Evolutionary conservation across 2,888 invertebrate genomes (phyloP).

Genomic region (Diabrotica balteata): DNA sequence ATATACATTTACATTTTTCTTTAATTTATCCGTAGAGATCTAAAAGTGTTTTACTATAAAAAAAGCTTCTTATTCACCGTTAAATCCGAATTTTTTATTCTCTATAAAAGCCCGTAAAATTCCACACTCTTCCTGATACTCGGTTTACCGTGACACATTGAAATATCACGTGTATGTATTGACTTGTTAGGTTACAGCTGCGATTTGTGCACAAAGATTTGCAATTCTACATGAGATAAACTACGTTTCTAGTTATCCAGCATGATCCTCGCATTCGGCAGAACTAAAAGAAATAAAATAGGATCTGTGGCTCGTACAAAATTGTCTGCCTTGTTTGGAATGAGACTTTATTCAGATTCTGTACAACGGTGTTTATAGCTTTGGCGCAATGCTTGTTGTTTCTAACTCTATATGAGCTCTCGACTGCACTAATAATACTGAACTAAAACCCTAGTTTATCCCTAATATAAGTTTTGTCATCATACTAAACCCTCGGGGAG

Average conservation of each 20-base stretch:
- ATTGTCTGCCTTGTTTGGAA: constrained; percentile 25
- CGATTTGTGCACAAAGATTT: constrained; percentile 15
- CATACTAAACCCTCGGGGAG: constrained; percentile 6
- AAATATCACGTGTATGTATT: constrained; percentile 3
- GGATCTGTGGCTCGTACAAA: constrained; percentile 20
- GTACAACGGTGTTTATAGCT: constrained; percentile 34
- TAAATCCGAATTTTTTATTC: too few relatives aligned
- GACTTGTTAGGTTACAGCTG: constrained; percentile 17
- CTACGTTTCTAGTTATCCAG: constrained; percentile 13
- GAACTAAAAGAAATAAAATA: constrained; percentile 23
- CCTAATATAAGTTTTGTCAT: constrained; percentile 25
- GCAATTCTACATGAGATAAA: constrained; percentile 14
- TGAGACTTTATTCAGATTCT: constrained; percentile 34
- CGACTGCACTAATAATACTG: constrained; percentile 32
- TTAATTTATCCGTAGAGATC: too few relatives aligned
- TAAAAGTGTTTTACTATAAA: too few relatives aligned
- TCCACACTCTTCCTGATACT: too few relatives aligned
- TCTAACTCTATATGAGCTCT: constrained; percentile 25
- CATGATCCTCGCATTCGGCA: constrained; percentile 14
- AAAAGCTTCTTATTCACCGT: too few relatives aligned
- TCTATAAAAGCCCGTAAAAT: too few relatives aligned
- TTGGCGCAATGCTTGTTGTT: constrained; percentile 35
- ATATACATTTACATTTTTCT: too few relatives aligned
- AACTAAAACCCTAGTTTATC: constrained; percentile 11
- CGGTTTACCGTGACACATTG: constrained; percentile 9